phyloP scores from a whole-genome alignment of 2,113 vertebrate genomes.

The Eleginops maclovinus region DNA sequence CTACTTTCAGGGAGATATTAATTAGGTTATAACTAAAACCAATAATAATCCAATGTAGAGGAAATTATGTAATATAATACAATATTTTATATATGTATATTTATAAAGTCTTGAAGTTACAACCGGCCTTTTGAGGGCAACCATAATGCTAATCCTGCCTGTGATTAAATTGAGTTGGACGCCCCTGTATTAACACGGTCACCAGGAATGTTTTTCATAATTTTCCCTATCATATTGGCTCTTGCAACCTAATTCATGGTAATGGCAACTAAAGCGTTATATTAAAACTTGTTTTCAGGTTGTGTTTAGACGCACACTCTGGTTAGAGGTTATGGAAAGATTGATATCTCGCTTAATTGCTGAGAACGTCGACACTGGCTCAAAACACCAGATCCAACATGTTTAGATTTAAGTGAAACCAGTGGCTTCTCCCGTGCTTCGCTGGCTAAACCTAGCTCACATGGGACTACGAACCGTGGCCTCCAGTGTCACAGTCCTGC shows the following conservation, averaged over 20 bases:
- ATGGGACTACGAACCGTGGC: neutral
- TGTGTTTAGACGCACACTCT: constrained; percentile 10
- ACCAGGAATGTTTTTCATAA: neutral
- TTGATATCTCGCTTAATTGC: neutral
- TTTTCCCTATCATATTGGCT: neutral
- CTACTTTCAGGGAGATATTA: too few relatives aligned
- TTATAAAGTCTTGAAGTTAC: too few relatives aligned
- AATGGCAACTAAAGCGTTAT: neutral
- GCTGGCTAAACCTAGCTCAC: neutral
- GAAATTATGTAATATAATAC: too few relatives aligned
- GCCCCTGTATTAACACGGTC: too few relatives aligned
- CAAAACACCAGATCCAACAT: neutral
- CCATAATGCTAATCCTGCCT: too few relatives aligned
- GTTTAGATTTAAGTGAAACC: neutral
- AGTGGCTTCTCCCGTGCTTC: neutral
- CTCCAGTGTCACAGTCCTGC: neutral
- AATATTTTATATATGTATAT: too few relatives aligned
- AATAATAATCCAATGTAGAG: too few relatives aligned
- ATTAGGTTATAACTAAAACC: too few relatives aligned
- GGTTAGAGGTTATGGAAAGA: neutral
- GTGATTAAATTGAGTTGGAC: too few relatives aligned
- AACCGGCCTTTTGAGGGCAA: too few relatives aligned
- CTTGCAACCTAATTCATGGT: neutral
- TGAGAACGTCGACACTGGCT: constrained; percentile 8
- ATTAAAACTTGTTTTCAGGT: neutral